Percentiles rank a stretch among this genome's conserved stretches.
These are phyloP conservation scores for Scophthalmus maximus DNA, from an alignment of 2,113 vertebrate species.

Conservation along the genomic window DNA sequence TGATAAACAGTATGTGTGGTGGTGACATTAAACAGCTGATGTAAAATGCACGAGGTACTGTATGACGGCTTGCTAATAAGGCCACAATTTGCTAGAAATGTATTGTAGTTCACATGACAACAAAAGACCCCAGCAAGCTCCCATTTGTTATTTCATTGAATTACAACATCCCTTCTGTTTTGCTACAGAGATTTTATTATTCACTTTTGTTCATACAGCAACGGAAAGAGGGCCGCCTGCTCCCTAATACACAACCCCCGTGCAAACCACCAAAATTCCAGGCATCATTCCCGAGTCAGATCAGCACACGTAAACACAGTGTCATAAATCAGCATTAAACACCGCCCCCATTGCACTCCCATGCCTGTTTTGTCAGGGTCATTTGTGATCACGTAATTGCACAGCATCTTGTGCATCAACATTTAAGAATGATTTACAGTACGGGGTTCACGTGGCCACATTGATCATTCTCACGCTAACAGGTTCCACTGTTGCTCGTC, in stretches of 20 bases:
- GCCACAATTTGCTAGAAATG: too few species aligned
- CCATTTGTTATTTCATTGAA: too few species aligned
- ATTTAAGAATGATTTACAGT: conserved; percentile 73
- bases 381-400: conserved; percentile 69
- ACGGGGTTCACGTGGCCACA: conserved; percentile 57
- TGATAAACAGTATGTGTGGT: not conserved
- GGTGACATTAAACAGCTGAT: not conserved
- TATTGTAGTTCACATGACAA: too few species aligned
- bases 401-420: conserved; percentile 45
- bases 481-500: conserved; percentile 58
- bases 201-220: not conserved
- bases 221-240: not conserved
- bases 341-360: conserved; percentile 34
- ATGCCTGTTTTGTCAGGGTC: conserved; percentile 62
- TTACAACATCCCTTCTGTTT: too few species aligned
- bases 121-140: too few species aligned
- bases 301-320: conserved; percentile 1
- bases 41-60: not conserved
- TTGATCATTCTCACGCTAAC: conserved; percentile 70
- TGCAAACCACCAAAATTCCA: not conserved
- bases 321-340: conserved; percentile 65
- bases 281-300: conserved; percentile 9
- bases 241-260: not conserved
- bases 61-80: too few species aligned
- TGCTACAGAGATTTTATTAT: not conserved